Conservation (phyloP, 2,113 vertebrate genomes). For the Salvelinus sp. region DNA sequence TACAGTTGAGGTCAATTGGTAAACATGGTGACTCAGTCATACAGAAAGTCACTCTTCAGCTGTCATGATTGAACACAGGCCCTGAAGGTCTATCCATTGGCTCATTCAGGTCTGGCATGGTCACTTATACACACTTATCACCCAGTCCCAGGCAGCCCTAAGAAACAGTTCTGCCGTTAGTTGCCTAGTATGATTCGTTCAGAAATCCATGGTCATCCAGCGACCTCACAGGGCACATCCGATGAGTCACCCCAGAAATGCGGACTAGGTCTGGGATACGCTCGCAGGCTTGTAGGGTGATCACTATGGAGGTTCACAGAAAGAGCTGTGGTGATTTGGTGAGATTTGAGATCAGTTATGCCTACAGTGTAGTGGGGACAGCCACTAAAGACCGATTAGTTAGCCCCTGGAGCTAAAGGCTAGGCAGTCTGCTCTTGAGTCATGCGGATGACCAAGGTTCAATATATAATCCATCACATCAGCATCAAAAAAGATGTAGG, state of each 20-base stretch:
- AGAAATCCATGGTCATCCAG: not conserved
- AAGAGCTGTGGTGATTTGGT: slow-evolving; percentile 28
- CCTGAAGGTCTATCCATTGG: not conserved
- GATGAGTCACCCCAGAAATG: not conserved
- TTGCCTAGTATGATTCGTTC: not conserved
- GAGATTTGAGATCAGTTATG: slow-evolving; percentile 4
- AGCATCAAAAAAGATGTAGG: no score
- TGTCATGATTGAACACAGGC: not conserved
- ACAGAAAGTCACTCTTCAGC: not conserved
- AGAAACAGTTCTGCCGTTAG: not conserved
- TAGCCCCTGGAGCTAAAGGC: not conserved
- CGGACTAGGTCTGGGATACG: not conserved
- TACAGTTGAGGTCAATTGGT: no score
- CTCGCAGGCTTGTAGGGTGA: not conserved
- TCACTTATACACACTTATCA: not conserved
- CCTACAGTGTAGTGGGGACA: not conserved
- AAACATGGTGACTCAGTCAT: not conserved
- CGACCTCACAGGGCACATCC: not conserved
- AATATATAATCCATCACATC: no score
- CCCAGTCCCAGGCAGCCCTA: not conserved
- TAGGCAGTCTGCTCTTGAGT: no score
- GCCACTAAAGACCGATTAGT: no score
- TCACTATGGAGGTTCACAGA: slow-evolving; percentile 37
- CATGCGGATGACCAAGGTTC: no score
- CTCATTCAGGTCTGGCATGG: not conserved